Evolutionary conservation across 2,888 invertebrate species (phyloP).

Genomic region (Nymphalis polychloros): DNA sequence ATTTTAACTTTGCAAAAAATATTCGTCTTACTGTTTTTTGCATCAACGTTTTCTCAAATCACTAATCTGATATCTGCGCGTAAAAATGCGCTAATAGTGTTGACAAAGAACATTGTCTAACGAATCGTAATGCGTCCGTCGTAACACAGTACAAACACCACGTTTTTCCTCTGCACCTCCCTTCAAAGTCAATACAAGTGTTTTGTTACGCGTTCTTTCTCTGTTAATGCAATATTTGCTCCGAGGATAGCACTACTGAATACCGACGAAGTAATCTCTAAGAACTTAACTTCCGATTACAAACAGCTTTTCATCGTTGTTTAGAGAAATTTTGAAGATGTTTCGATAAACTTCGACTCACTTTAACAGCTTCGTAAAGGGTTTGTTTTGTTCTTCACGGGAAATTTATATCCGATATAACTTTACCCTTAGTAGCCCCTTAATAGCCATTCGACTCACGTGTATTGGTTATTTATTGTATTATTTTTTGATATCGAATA

Average conservation of each 20-base stretch:
- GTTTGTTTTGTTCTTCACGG: conserved; percentile 50
- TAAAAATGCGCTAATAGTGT: conserved; percentile 50
- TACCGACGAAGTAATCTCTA: conserved; percentile 25
- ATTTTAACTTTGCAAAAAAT: neutral
- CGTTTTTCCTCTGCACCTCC: conserved; percentile 49
- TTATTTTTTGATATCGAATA: neutral
- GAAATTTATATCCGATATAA: conserved; percentile 62
- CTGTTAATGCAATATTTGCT: conserved; percentile 51
- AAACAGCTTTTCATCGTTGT: conserved; percentile 36
- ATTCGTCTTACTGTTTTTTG: neutral
- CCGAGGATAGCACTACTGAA: conserved; percentile 49
- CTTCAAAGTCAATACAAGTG: conserved; percentile 54
- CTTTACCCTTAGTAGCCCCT: conserved; percentile 66
- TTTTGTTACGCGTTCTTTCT: conserved; percentile 38
- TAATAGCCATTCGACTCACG: conserved; percentile 63
- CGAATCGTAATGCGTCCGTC: conserved; percentile 50
- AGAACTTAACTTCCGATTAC: conserved; percentile 35
- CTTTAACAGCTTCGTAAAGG: conserved; percentile 33
- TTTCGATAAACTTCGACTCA: conserved; percentile 27
- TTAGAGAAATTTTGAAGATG: conserved; percentile 34
- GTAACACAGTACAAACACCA: conserved; percentile 47
- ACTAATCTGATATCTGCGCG: conserved; percentile 1
- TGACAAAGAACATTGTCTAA: conserved; percentile 57
- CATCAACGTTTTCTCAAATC: conserved; percentile 3
- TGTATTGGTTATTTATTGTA: conserved; percentile 49